Evolutionary conservation across 1,140 invertebrate genomes (phyloP).

Genomic region (Megathymus violae): DNA sequence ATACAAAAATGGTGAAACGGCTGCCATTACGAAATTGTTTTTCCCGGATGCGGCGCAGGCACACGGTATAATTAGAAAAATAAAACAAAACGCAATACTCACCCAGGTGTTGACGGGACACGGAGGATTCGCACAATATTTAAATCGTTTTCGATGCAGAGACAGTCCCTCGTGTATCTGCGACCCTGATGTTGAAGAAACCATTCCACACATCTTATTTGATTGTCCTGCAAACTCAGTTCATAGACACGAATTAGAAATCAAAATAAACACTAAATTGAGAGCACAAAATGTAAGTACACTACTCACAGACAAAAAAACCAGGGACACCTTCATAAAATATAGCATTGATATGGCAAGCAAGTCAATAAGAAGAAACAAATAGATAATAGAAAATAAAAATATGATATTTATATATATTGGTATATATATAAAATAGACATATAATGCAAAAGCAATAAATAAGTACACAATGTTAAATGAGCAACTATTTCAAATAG

Average conservation of each 20-base stretch:
- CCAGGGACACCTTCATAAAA: neutral
- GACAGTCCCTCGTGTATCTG: slow-evolving; percentile 6
- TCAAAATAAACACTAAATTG: neutral
- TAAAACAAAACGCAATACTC: neutral
- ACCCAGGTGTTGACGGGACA: neutral
- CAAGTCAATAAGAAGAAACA: neutral
- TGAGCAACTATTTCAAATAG: no score
- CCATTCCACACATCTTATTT: neutral
- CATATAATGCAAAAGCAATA: neutral
- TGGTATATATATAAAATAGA: neutral
- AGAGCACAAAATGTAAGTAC: neutral
- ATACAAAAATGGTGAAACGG: neutral
- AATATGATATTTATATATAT: slow-evolving; percentile 3
- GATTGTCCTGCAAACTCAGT: neutral
- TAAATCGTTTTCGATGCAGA: neutral
- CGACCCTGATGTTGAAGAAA: slow-evolving; percentile 8
- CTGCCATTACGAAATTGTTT: slow-evolving; percentile 16
- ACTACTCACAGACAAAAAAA: neutral
- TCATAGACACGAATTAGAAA: neutral
- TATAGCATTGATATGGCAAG: neutral
- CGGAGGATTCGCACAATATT: neutral
- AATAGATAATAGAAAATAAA: neutral
- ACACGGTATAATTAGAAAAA: neutral
- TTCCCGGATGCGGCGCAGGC: neutral
- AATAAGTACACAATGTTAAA: no score